Percentiles rank a stretch among this genome's conserved stretches.
Evolutionary conservation across 2,888 invertebrate species (phyloP).

Genomic region (Heliconius hortense): DNA sequence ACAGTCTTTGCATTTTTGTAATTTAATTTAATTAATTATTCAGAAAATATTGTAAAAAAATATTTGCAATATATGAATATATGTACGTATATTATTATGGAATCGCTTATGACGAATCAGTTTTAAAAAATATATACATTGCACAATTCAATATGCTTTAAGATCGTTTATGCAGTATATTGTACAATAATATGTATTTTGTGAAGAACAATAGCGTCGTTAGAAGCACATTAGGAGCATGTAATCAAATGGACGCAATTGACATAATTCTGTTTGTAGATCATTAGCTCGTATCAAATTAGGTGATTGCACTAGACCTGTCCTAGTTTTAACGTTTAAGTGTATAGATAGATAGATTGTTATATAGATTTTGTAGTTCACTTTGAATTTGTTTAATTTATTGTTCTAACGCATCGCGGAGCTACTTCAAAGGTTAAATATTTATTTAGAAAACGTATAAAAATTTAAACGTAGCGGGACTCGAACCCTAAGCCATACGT

Average conservation of each 20-base stretch:
- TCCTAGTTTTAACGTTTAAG: constrained; percentile 16
- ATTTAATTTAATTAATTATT: neutral
- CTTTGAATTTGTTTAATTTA: neutral
- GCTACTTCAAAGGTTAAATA: no score
- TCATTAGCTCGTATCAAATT: constrained; percentile 43
- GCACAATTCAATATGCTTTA: neutral
- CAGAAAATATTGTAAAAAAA: no score
- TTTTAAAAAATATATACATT: neutral
- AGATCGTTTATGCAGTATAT: neutral
- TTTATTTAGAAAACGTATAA: no score
- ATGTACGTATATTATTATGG: neutral
- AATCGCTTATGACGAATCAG: neutral
- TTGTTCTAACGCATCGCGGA: neutral
- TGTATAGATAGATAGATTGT: neutral
- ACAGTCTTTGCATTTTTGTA: neutral
- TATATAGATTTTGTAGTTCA: neutral
- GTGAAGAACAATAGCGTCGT: constrained; percentile 30
- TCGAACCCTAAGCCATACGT: no score
- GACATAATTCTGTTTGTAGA: constrained; percentile 37
- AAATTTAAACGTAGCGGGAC: no score
- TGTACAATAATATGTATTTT: constrained; percentile 25
- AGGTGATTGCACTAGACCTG: constrained; percentile 37
- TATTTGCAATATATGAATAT: neutral
- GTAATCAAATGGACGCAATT: constrained; percentile 33
- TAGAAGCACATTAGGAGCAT: constrained; percentile 29